phyloP scores from a whole-genome alignment of 1,140 invertebrate genomes.

The Meloidogyne floridensis region DNA sequence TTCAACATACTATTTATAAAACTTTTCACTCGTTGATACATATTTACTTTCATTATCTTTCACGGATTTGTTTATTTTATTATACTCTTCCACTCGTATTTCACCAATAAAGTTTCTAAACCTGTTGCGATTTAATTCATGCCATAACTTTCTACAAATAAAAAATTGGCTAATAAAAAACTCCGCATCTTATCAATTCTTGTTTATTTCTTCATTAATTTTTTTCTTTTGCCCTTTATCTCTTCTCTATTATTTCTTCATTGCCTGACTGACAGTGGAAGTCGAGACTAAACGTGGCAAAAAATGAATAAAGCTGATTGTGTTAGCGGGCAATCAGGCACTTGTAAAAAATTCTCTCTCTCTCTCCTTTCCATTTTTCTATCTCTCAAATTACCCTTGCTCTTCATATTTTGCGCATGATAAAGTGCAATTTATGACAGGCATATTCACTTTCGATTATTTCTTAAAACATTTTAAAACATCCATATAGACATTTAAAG shows the following conservation, averaged over 20 bases:
- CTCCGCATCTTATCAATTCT: not conserved
- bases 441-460: not conserved
- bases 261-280: not conserved
- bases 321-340: not conserved
- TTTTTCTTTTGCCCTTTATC: not conserved
- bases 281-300: conserved; percentile 1
- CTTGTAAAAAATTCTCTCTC: not conserved
- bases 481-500: not conserved
- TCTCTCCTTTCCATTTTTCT: not conserved
- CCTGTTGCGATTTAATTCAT: not conserved
- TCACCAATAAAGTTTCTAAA: not conserved
- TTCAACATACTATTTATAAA: too few species aligned
- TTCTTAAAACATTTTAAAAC: not conserved
- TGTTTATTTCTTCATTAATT: not conserved
- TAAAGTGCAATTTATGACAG: too few species aligned
- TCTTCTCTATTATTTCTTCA: not conserved
- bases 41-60: too few species aligned
- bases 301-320: not conserved
- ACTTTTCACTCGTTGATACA: too few species aligned
- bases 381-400: not conserved
- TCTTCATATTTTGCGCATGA: not conserved
- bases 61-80: too few species aligned
- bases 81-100: too few species aligned
- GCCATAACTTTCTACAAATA: not conserved
- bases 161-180: not conserved